phyloP scores from a whole-genome alignment of 1,140 invertebrate species.

The Drosophila sp. region DNA sequence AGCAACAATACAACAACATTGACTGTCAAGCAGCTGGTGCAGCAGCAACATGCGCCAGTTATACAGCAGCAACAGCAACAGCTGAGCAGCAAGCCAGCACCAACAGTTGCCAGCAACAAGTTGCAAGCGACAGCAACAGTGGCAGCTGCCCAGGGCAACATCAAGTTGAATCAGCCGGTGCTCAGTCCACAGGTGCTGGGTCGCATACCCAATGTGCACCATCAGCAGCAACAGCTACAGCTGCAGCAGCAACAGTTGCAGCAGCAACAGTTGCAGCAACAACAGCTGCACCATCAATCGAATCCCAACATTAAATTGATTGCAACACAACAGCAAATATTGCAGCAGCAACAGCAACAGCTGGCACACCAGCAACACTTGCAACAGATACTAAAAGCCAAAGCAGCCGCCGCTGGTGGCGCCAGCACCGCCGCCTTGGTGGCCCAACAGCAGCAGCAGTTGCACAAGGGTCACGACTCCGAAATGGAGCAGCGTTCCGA shows the following conservation, averaged over 20 bases:
- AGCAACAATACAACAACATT: conserved; percentile 59
- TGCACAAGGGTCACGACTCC: conserved; percentile 72
- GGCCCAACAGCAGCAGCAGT: conserved; percentile 75
- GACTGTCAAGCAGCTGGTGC: conserved; percentile 79
- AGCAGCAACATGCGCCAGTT: conserved; percentile 78
- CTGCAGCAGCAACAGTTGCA: conserved; percentile 24
- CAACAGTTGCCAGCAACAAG: conserved; percentile 35
- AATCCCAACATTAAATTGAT: conserved; percentile 79
- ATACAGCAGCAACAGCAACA: conserved; percentile 82
- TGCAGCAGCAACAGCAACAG: conserved; percentile 80
- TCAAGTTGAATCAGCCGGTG: conserved; percentile 44
- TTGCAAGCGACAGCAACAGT: conserved; percentile 20
- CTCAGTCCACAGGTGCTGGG: conserved; percentile 68
- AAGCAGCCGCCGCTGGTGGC: conserved; percentile 72
- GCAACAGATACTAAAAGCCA: conserved; percentile 80
- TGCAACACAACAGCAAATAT: conserved; percentile 78
- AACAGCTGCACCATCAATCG: conserved; percentile 59
- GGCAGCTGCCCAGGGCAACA: conserved; percentile 12
- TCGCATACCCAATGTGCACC: conserved; percentile 72
- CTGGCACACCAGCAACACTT: conserved; percentile 80
- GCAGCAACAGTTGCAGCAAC: conserved; percentile 43
- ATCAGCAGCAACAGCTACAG: conserved; percentile 52
- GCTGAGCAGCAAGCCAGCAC: conserved; percentile 47
- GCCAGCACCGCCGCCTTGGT: conserved; percentile 75
- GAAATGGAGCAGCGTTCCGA: conserved; percentile 78